Conservation (phyloP, 2,888 invertebrate genomes). For the Conomelus anceps region DNA sequence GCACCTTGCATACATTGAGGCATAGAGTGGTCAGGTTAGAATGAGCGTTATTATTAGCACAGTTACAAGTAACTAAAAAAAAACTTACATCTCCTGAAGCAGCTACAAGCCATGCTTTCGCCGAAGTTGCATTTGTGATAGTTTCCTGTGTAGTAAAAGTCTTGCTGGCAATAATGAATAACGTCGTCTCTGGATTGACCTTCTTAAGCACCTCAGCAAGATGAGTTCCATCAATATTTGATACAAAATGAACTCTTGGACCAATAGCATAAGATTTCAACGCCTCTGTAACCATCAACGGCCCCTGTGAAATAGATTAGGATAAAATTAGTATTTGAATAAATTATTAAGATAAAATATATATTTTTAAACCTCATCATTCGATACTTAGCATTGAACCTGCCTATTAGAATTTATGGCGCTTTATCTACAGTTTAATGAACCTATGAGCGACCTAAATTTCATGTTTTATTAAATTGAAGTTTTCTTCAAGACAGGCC, state of each 20-base stretch:
- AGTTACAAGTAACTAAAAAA: background rate
- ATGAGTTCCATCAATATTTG: slow-evolving; percentile 99
- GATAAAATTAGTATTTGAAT: background rate
- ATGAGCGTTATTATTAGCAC: too few species aligned
- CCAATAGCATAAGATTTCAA: slow-evolving; percentile 85
- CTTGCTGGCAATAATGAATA: slow-evolving; percentile 99
- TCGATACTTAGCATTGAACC: too few species aligned
- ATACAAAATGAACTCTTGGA: slow-evolving; percentile 88
- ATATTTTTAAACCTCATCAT: too few species aligned
- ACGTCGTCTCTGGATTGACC: slow-evolving; percentile 83
- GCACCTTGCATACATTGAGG: too few species aligned
- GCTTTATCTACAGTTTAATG: too few species aligned
- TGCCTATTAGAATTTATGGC: too few species aligned
- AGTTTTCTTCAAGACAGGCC: too few species aligned
- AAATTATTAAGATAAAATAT: too few species aligned
- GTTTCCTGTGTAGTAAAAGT: slow-evolving; percentile 99
- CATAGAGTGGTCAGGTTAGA: too few species aligned
- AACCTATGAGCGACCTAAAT: too few species aligned
- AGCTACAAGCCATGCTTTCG: slow-evolving; percentile 91
- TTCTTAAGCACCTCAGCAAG: slow-evolving; percentile 86
- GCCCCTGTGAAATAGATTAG: slow-evolving; percentile 51
- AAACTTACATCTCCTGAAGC: slow-evolving; percentile 59
- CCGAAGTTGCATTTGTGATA: slow-evolving; percentile 96
- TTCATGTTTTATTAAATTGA: too few species aligned
- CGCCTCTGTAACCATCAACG: slow-evolving; percentile 98